Evolutionary conservation across 2,888 invertebrate genomes (phyloP).

Genomic region (Thymelicus acteon): DNA sequence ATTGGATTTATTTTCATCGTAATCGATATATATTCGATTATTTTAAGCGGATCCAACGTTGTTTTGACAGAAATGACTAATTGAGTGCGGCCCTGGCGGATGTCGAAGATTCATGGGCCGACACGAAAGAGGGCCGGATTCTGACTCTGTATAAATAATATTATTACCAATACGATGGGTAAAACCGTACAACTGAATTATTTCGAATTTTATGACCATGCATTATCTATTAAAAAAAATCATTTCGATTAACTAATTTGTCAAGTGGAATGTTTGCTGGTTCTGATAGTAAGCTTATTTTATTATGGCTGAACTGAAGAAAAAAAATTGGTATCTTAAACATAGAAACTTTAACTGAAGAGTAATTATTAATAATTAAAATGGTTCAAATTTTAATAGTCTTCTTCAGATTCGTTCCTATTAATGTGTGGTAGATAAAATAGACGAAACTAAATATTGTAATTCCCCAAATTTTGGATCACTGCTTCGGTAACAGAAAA

Average conservation of each 20-base stretch:
- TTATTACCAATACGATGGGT: conserved; percentile 44
- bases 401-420: no score
- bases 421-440: no score
- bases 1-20: conserved; percentile 41
- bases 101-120: conserved; percentile 70
- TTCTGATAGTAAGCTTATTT: not conserved
- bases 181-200: conserved; percentile 38
- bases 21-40: conserved; percentile 59
- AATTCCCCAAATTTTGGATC: no score
- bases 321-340: no score
- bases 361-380: no score
- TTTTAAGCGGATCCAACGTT: conserved; percentile 65
- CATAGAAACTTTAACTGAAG: no score
- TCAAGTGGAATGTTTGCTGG: conserved; percentile 15
- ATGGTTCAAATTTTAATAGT: no score
- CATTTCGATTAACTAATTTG: conserved; percentile 17
- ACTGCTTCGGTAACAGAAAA: no score
- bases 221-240: conserved; percentile 5
- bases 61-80: conserved; percentile 79
- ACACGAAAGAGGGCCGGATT: conserved; percentile 57
- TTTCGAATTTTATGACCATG: conserved; percentile 27
- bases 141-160: conserved; percentile 58
- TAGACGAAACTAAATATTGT: no score
- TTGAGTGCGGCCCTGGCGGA: conserved; percentile 71
- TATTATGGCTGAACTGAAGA: not conserved